Conservation (phyloP, 1,140 invertebrate species). For the Pachypsylla venusta region DNA sequence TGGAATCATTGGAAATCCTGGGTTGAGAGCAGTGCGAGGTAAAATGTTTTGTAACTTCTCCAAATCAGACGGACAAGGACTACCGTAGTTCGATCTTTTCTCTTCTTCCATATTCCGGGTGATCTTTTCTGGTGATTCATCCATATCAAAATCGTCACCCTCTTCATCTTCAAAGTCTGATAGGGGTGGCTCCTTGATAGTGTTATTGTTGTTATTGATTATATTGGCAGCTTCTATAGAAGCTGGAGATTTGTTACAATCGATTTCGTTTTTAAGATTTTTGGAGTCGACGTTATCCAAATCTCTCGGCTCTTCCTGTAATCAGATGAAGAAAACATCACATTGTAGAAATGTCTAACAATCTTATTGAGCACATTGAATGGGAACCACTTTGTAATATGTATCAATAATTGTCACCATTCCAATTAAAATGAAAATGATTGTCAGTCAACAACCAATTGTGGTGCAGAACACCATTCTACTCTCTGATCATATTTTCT, state of each 20-base stretch:
- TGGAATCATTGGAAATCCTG: slow-evolving; percentile 58
- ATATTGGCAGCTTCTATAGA: slow-evolving; percentile 26
- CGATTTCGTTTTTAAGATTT: slow-evolving; percentile 21
- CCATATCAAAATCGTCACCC: slow-evolving; percentile 30
- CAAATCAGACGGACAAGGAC: slow-evolving; percentile 26
- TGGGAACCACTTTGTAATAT: no score
- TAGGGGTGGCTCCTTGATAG: slow-evolving; percentile 28
- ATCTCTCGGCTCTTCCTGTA: no score
- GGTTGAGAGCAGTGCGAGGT: slow-evolving; percentile 24
- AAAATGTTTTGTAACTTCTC: slow-evolving; percentile 28
- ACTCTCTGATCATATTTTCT: background rate
- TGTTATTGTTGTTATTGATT: slow-evolving; percentile 35
- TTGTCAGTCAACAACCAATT: no score
- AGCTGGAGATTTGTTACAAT: slow-evolving; percentile 32
- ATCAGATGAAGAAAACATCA: no score
- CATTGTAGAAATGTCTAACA: no score
- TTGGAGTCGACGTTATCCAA: no score
- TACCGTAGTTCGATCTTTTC: slow-evolving; percentile 22
- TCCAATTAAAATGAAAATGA: no score
- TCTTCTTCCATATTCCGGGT: slow-evolving; percentile 23
- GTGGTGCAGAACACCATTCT: no score
- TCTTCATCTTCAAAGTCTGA: slow-evolving; percentile 32
- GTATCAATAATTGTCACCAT: no score
- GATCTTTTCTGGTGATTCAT: background rate
- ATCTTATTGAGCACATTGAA: no score